phyloP scores from a whole-genome alignment of 2,797 vertebrate genomes.

The Falco naumanni region DNA sequence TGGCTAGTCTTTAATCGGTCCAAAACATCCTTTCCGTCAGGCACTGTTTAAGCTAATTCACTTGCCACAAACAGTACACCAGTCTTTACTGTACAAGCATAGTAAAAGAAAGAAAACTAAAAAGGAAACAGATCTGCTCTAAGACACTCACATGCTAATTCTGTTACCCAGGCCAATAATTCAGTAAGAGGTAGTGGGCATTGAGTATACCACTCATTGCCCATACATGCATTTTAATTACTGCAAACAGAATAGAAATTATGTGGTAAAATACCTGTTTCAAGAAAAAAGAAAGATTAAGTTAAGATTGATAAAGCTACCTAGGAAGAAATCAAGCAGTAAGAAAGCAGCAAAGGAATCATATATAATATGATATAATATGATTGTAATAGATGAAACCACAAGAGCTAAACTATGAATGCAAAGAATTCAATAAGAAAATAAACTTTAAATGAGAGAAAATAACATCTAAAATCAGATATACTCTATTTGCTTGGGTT shows the following conservation, averaged over 20 bases:
- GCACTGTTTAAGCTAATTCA: neutral
- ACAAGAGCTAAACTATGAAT: neutral
- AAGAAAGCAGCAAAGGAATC: neutral
- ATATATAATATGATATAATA: neutral
- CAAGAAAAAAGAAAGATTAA: neutral
- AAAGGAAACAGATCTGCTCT: neutral
- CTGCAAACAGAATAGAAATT: neutral
- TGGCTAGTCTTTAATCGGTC: neutral
- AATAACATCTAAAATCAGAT: neutral
- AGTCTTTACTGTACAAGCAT: neutral
- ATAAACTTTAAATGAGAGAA: neutral
- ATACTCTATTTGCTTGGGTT: neutral
- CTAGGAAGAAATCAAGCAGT: neutral
- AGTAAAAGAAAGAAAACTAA: neutral
- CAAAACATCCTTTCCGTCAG: neutral
- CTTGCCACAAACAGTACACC: neutral
- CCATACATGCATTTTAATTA: neutral
- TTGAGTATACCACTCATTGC: neutral
- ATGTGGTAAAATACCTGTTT: neutral
- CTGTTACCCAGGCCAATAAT: neutral
- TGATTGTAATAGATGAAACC: neutral
- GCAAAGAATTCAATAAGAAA: neutral
- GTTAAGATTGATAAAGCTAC: neutral
- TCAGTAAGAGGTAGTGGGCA: neutral
- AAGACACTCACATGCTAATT: neutral